Evolutionary conservation across 2,113 vertebrate species (phyloP), one percentile per base, ranked within the genome.

Genomic region (Centrocercus urophasianus): DNA sequence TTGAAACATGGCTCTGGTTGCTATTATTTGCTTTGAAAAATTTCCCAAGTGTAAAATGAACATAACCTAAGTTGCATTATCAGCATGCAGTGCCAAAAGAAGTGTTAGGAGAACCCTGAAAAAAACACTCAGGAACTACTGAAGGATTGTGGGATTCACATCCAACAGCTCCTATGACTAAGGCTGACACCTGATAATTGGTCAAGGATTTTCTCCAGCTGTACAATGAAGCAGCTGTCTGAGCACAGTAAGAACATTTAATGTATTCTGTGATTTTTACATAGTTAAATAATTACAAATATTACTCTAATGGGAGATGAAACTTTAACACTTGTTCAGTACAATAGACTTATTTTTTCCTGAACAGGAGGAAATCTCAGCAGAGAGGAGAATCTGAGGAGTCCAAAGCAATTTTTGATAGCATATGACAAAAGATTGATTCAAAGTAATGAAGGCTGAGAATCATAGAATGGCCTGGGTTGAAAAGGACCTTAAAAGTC

Each of bases 41-140:
- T 10, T 54, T 82, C 84, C 38, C 71, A 63, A 76, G 85, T 88
- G 56, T 91, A 87, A 91, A 93, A 83, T 61, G 56, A 88, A 64
- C 50, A 50, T 83, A 93, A 89, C 72, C 75, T 87, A 11, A 74
- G 82, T 50, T 72, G 71, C 77, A 75, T 74, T 89, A 87, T 50
- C 50, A 80, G 50, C 2, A 0, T 38, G 73, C 45, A 56, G 40
- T 70, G 75, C 90, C 85, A 94, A 77, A 60, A 77, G 48, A 86
- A 70, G 88, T 74, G 75, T 86, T 86, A 93, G 79, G 83, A 88
- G 88, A 83, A 93, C 67, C 80, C 88, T 77, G 40, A 80, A n/a
- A 88, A 89, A 89, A 93, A 27, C 67, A 83, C 70, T 66, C 67
- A 86, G 75, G 16, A 71, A 87, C 63, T 79, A 14, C 40, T 36